Evolutionary conservation across 1,140 invertebrate genomes (phyloP).

Genomic region (Zaprionus davidi): DNA sequence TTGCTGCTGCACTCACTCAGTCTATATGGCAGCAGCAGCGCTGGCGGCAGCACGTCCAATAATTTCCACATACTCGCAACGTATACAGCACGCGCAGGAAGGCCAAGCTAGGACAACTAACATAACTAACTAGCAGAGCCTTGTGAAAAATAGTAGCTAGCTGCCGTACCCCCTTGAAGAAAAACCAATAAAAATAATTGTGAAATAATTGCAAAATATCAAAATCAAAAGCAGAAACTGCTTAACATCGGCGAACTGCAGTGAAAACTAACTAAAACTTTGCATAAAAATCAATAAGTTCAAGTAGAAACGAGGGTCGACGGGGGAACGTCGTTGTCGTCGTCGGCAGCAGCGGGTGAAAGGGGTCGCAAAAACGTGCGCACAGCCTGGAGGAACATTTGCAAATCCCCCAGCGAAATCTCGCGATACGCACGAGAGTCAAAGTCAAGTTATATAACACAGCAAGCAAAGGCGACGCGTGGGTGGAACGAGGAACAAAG

Average conservation of each 20-base stretch:
- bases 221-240: neutral
- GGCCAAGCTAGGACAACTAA: conserved; percentile 22
- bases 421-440: conserved; percentile 41
- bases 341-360: neutral
- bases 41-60: neutral
- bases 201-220: neutral
- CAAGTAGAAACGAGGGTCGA: conserved; percentile 9
- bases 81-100: conserved; percentile 27
- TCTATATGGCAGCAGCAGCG: conserved; percentile 19
- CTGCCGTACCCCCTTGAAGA: neutral
- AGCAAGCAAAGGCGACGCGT: conserved; percentile 9
- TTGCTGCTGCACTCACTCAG: conserved; percentile 3
- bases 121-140: neutral
- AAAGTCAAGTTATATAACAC: conserved; percentile 62
- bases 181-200: neutral
- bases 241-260: neutral
- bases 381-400: conserved; percentile 48
- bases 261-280: neutral
- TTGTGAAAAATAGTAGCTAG: conserved; percentile 28
- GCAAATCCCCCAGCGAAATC: conserved; percentile 41
- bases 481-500: neutral
- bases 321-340: too few species aligned
- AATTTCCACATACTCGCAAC: neutral
- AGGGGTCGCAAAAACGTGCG: conserved; percentile 46
- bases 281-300: conserved; percentile 26